Conservation (phyloP, 2,888 invertebrate genomes). For the Leptinotarsa peninsularis region DNA sequence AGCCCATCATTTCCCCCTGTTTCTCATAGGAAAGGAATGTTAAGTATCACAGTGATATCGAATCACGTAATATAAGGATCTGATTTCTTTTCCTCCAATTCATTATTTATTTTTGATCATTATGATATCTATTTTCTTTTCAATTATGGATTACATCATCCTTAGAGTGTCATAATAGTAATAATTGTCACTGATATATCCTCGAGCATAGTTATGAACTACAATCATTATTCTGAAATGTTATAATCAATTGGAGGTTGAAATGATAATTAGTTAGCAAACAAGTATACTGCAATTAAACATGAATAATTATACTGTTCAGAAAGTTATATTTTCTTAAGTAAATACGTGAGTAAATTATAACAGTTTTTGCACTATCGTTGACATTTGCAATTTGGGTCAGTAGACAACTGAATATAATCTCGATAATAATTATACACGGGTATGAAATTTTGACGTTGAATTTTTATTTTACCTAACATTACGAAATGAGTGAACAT, state of each 20-base stretch:
- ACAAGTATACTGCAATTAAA: conserved; percentile 18
- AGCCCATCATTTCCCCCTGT: too few relatives aligned
- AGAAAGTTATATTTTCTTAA: conserved; percentile 15
- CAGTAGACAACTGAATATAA: neutral
- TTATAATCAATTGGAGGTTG: conserved; percentile 19
- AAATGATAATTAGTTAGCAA: conserved; percentile 6
- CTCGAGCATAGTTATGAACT: conserved; percentile 3
- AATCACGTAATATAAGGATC: too few relatives aligned
- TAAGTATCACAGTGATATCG: too few relatives aligned
- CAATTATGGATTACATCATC: neutral
- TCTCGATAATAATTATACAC: too few relatives aligned
- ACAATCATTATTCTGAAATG: conserved; percentile 24
- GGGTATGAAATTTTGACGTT: too few relatives aligned
- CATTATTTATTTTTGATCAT: too few relatives aligned
- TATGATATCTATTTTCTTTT: neutral
- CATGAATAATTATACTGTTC: conserved; percentile 15
- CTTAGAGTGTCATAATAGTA: neutral
- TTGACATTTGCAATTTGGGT: conserved; percentile 25
- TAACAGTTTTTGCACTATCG: conserved; percentile 19
- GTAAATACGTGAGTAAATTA: conserved; percentile 15
- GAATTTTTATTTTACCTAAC: too few relatives aligned
- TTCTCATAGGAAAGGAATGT: too few relatives aligned
- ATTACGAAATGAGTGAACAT: too few relatives aligned
- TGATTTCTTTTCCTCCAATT: too few relatives aligned
- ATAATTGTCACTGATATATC: neutral